A percentile compares a stretch with the other conserved stretches of the same genome.
Conservation (phyloP, 2,797 vertebrate genomes). For the Protosalanx chinensis region DNA sequence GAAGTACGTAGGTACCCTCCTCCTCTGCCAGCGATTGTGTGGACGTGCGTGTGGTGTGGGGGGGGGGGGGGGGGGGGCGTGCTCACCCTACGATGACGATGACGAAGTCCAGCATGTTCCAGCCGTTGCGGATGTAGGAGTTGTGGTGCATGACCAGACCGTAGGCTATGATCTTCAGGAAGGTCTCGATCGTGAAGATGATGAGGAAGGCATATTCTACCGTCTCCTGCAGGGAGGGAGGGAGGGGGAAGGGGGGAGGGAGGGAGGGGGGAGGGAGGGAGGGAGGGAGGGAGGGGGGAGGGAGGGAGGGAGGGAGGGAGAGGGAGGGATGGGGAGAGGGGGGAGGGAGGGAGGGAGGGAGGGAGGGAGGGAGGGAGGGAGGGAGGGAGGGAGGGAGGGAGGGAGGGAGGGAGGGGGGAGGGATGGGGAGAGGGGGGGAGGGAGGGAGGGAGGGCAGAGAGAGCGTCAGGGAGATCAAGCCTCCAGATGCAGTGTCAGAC, state of each 20-base stretch:
- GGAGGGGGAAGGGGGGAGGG: slow-evolving; percentile 11
- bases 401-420: too few species aligned
- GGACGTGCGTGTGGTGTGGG: background rate
- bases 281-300: too few species aligned
- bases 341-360: background rate
- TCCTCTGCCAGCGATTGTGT: background rate
- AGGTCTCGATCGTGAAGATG: slow-evolving; percentile 90
- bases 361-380: too few species aligned
- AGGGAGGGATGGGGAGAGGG: too few species aligned
- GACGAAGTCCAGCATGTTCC: slow-evolving; percentile 92
- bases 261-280: too few species aligned
- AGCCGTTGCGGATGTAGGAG: slow-evolving; percentile 85
- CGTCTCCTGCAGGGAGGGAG: slow-evolving; percentile 77
- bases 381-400: too few species aligned
- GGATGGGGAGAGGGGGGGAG: too few species aligned
- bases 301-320: too few species aligned
- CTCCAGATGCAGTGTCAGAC: too few species aligned
- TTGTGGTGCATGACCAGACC: slow-evolving; percentile 88
- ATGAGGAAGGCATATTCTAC: slow-evolving; percentile 94
- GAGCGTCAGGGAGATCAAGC: too few species aligned
- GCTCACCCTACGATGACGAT: slow-evolving; percentile 91
- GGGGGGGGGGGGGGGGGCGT: too few species aligned
- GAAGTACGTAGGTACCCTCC: background rate
- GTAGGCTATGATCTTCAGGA: slow-evolving; percentile 91
- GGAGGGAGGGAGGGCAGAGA: too few species aligned